Evolutionary conservation across 1,140 invertebrate genomes (phyloP).

Genomic region (Drosophila ogumai): DNA sequence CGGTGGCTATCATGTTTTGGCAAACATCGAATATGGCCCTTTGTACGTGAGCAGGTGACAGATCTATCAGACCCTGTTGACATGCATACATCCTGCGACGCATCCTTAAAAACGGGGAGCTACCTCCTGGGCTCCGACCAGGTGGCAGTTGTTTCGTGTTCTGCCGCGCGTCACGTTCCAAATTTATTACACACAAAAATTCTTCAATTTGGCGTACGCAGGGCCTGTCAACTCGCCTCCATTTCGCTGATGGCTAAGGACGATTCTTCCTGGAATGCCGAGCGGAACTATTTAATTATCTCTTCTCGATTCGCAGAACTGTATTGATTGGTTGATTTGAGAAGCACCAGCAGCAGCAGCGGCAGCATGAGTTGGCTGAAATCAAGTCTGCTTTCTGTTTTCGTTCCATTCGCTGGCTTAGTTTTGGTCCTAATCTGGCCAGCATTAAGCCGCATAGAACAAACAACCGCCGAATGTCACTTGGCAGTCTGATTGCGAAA

Average conservation of each 20-base stretch:
- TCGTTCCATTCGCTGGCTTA: slow-evolving; percentile 31
- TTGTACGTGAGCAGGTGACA: slow-evolving; percentile 76
- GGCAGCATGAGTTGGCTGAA: slow-evolving; percentile 1
- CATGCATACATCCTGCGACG: slow-evolving; percentile 55
- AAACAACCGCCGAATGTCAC: slow-evolving; percentile 52
- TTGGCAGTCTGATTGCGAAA: slow-evolving; percentile 59
- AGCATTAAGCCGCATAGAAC: slow-evolving; percentile 36
- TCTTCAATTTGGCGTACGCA: slow-evolving; percentile 63
- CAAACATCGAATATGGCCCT: slow-evolving; percentile 56
- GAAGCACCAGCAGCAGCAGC: not conserved
- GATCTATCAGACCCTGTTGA: slow-evolving; percentile 66
- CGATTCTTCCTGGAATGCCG: not conserved
- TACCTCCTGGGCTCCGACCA: slow-evolving; percentile 42
- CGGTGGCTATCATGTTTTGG: slow-evolving; percentile 53
- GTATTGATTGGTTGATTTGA: slow-evolving; percentile 27
- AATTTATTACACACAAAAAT: slow-evolving; percentile 76
- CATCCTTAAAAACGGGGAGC: not conserved
- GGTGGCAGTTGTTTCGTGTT: slow-evolving; percentile 56
- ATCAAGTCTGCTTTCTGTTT: slow-evolving; percentile 30
- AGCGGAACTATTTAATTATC: slow-evolving; percentile 49
- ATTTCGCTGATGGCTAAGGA: slow-evolving; percentile 5
- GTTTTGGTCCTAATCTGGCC: slow-evolving; percentile 40
- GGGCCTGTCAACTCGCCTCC: slow-evolving; percentile 25
- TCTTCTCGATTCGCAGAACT: slow-evolving; percentile 12
- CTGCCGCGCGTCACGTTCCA: slow-evolving; percentile 69